phyloP scores from a whole-genome alignment of 2,888 invertebrate genomes.

The Tetanocera ferruginea region DNA sequence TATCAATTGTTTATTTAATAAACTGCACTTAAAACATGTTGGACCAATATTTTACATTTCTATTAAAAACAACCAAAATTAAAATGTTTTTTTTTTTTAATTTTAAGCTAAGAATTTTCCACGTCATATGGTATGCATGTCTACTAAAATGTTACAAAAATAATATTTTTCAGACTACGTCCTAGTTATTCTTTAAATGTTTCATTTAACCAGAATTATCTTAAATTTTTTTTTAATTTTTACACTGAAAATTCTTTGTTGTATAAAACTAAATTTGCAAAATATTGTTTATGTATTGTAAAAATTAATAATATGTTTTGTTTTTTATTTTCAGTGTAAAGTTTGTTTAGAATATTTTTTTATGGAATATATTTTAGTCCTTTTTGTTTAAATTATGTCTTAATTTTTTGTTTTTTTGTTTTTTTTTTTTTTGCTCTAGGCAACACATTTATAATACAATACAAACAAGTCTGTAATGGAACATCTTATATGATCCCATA shows the following conservation, averaged over 20 bases:
- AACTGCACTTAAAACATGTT: no score
- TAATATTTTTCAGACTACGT: slow-evolving; percentile 15
- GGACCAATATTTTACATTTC: no score
- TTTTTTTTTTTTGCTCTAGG: slow-evolving; percentile 5
- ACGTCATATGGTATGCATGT: no score
- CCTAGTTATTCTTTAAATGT: slow-evolving; percentile 28
- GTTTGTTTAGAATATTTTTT: slow-evolving; percentile 21
- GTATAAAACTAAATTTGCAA: slow-evolving; percentile 21
- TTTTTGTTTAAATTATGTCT: slow-evolving; percentile 25
- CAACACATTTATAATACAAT: slow-evolving; percentile 17
- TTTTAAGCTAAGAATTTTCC: background rate
- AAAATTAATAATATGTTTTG: slow-evolving; percentile 45
- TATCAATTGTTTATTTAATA: no score
- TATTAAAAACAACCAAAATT: no score
- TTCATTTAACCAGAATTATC: background rate
- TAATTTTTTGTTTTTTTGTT: background rate
- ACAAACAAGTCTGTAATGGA: slow-evolving; percentile 1
- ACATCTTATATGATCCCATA: slow-evolving; percentile 11
- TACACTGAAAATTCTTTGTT: slow-evolving; percentile 12
- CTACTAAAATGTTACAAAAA: background rate
- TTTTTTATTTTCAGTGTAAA: slow-evolving; percentile 26
- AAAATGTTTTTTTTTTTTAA: no score
- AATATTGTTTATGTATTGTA: slow-evolving; percentile 39
- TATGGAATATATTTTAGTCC: slow-evolving; percentile 12
- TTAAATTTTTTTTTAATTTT: slow-evolving; percentile 19